Conservation (phyloP, 2,888 invertebrate species). For the Cynaeus angustus region DNA sequence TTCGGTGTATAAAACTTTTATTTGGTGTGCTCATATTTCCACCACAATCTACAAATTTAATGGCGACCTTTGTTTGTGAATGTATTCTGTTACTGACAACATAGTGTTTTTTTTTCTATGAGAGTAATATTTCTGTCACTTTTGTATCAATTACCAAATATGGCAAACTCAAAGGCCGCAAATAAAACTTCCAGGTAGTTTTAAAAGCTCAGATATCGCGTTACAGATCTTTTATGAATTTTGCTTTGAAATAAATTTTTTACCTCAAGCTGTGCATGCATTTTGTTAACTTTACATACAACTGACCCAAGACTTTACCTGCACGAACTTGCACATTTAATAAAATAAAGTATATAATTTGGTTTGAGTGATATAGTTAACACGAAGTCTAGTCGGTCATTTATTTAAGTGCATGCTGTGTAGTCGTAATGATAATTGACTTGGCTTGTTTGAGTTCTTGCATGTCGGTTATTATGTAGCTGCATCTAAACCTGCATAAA, state of each 20-base stretch:
- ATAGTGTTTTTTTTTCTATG: no score
- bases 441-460: background rate
- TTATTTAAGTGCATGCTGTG: slow-evolving; percentile 15
- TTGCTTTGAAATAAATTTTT: background rate
- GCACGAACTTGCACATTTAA: slow-evolving; percentile 7
- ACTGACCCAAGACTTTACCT: background rate
- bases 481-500: slow-evolving; percentile 13
- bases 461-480: slow-evolving; percentile 2
- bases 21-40: background rate
- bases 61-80: background rate
- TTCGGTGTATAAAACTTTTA: background rate
- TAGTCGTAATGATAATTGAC: slow-evolving; percentile 13
- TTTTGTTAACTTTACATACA: background rate
- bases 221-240: background rate
- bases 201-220: background rate
- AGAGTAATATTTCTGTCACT: background rate
- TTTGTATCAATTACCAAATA: background rate
- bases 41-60: background rate
- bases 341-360: slow-evolving; percentile 14
- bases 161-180: background rate
- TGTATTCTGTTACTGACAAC: background rate
- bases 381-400: slow-evolving; percentile 2
- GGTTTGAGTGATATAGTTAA: slow-evolving; percentile 2
- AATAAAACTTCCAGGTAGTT: background rate
- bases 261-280: background rate